Conservation (phyloP, 2,888 invertebrate species). For the Eupithecia centaureata region DNA sequence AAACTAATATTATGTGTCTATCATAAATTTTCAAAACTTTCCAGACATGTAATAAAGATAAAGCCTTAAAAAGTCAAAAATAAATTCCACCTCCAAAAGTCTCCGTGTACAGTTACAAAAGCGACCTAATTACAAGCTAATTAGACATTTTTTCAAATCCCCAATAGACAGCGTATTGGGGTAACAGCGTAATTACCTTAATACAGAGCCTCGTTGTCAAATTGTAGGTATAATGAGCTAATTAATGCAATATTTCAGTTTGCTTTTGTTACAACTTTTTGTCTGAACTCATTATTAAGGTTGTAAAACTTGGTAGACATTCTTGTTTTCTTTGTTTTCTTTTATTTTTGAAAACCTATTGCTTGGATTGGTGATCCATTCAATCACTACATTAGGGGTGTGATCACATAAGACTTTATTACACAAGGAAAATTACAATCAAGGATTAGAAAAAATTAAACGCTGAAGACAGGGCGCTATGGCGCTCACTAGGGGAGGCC, state of each 20-base stretch:
- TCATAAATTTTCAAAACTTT: conserved; percentile 17
- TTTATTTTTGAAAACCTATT: not conserved
- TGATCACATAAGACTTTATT: too few relatives aligned
- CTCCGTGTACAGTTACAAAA: conserved; percentile 1
- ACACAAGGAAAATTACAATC: too few relatives aligned
- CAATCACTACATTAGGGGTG: too few relatives aligned
- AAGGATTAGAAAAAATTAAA: too few relatives aligned
- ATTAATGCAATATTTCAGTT: conserved; percentile 21
- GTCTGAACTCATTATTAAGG: not conserved
- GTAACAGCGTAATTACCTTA: conserved; percentile 11
- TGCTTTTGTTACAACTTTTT: conserved; percentile 1
- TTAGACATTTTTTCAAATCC: conserved; percentile 17
- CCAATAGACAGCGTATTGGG: conserved; percentile 14
- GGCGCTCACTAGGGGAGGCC: too few relatives aligned
- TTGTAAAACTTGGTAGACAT: not conserved
- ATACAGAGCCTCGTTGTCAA: conserved; percentile 21
- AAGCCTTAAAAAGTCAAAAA: conserved; percentile 8
- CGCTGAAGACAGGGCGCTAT: too few relatives aligned
- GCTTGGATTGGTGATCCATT: not conserved
- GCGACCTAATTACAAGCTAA: conserved; percentile 17
- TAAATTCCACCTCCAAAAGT: conserved; percentile 2
- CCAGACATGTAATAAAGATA: conserved; percentile 24
- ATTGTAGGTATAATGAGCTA: conserved; percentile 25
- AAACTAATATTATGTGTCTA: not conserved
- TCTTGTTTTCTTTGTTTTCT: not conserved